Evolutionary conservation across 2,113 vertebrate species (phyloP).

Genomic region (Tursiops truncatus): DNA sequence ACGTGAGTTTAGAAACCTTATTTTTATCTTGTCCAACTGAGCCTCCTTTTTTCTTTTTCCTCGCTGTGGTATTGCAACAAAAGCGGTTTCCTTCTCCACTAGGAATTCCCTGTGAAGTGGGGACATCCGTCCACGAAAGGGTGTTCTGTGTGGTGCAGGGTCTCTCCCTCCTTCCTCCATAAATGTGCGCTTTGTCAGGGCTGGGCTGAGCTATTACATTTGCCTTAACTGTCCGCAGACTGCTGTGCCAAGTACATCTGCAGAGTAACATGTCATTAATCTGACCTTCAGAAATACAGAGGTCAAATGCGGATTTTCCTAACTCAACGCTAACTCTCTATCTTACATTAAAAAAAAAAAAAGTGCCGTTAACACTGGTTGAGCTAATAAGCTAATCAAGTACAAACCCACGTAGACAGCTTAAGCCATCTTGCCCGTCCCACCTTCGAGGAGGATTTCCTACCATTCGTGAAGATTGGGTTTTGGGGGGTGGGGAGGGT

Average conservation of each 20-base stretch:
- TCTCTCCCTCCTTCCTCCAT: not conserved
- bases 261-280: conserved; percentile 19
- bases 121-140: not conserved
- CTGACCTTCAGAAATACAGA: conserved; percentile 63
- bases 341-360: not conserved
- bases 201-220: not conserved
- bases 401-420: not conserved
- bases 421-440: not conserved
- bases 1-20: not conserved
- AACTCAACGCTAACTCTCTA: conserved; percentile 29
- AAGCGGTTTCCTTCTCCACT: not conserved
- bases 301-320: conserved; percentile 32
- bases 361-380: not conserved
- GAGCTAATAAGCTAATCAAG: conserved; percentile 38
- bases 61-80: conserved; percentile 48
- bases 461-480: not conserved
- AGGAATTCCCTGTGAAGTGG: not conserved
- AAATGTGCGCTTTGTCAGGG: not conserved
- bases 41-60: not conserved
- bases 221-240: not conserved
- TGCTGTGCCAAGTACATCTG: not conserved
- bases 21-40: conserved; percentile 41
- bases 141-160: not conserved
- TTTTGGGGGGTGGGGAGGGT: not conserved
- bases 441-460: not conserved